Evolutionary conservation across 2,797 vertebrate genomes (phyloP), one percentile per base, ranked within the genome.

Genomic region (Chlorospingus semifuscus): DNA sequence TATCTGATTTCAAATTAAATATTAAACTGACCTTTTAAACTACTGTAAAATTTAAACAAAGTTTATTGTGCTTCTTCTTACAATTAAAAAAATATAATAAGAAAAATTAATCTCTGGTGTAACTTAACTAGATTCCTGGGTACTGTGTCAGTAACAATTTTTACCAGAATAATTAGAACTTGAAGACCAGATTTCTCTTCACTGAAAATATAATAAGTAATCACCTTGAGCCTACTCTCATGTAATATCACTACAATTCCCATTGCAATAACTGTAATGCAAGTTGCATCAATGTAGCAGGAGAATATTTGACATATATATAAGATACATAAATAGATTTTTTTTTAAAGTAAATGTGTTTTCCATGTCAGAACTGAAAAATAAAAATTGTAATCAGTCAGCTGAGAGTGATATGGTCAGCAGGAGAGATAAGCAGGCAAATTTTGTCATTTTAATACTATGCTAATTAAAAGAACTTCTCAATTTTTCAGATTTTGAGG

Each of bases 31-130:
- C 44, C 64, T 92, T 81, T 94, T 75, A 32, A 91, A 63, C 47
- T 36, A 71, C 46, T 77, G 24, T 44, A 85, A 89, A 78, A 87
- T 78, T 89, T 94, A 92, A 94, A 87, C 89, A 92, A 96, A 95
- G 23, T 60, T 95, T 80, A 63, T 75, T 94, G 57, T 69, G 16
- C 4, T 81, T 83, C 41, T 68, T 93, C 85, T 94, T 69, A 71
- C 53, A 92, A 87, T 85, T 91, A 92, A 86, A 91, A 90, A 91
- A 55, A 57, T 75, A 34, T 89, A 87, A 93, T 87, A 39, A 92
- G 42, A 92, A 89, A 89, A 93, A 92, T 70, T 63, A 90, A 78
- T 94, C 61, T 87, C 65, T 75, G 9, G 19, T 75, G 72, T 61
- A 91, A 89, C 39, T 78, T 83, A 93, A 75, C 79, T 72, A 59